These are phyloP conservation scores for Latheticus oryzae DNA, from an alignment of 2,888 invertebrate species.

Conservation along the genomic window DNA sequence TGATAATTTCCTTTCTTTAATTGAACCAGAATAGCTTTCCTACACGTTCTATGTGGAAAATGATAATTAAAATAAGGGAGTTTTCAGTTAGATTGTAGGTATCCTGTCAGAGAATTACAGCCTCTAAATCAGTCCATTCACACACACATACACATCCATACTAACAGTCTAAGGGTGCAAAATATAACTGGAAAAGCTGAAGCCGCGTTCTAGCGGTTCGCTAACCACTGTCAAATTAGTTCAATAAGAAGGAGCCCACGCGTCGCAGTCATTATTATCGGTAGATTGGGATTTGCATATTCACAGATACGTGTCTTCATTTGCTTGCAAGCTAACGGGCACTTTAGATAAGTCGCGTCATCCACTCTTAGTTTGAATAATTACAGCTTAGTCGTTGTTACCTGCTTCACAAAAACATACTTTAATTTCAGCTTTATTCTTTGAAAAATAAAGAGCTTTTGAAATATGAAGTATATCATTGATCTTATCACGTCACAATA, in stretches of 20 bases:
- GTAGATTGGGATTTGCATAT: conserved; percentile 64
- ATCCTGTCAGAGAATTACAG: conserved; percentile 42
- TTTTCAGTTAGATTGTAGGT: conserved; percentile 22
- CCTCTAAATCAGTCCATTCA: conserved; percentile 48
- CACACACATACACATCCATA: too few species aligned
- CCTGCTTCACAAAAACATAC: conserved; percentile 20
- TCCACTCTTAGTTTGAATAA: conserved; percentile 18
- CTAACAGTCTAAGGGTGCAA: conserved; percentile 50
- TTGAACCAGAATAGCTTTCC: too few species aligned
- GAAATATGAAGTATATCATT: too few species aligned
- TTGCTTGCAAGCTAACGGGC: conserved; percentile 59
- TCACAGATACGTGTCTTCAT: conserved; percentile 63
- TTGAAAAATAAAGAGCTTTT: too few species aligned
- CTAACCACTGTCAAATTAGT: conserved; percentile 66
- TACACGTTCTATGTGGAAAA: too few species aligned
- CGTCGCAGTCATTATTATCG: conserved; percentile 66
- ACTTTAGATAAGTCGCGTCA: conserved; percentile 52
- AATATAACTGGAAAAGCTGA: conserved; percentile 59
- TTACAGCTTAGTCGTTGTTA: conserved; percentile 16
- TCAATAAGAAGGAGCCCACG: conserved; percentile 69
- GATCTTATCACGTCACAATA: too few species aligned
- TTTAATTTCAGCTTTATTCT: too few species aligned
- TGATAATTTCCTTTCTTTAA: too few species aligned
- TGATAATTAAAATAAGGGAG: too few species aligned
- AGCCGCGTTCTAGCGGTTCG: conserved; percentile 56